Conservation (phyloP, 2,113 vertebrate species). For the Peucedramus taeniatus region DNA sequence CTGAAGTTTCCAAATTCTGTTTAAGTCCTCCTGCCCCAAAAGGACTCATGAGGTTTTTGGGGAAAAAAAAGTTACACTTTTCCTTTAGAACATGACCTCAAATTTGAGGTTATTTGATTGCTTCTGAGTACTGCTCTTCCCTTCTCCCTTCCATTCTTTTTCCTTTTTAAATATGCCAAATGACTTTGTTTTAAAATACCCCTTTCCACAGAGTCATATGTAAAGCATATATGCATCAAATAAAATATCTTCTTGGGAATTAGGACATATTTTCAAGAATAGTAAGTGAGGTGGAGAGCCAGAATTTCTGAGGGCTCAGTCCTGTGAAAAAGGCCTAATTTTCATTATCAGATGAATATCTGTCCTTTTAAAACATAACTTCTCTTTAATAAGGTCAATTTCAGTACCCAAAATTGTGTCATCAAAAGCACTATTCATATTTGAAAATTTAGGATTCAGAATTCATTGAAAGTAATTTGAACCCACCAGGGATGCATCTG, state of each 20-base stretch:
- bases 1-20: not conserved
- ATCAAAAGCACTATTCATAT: conserved; percentile 10
- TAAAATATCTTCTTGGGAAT: not conserved
- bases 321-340: not conserved
- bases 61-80: not conserved
- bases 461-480: conserved; percentile 26
- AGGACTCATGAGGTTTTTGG: not conserved
- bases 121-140: not conserved
- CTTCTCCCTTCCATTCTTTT: not conserved
- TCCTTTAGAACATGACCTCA: not conserved
- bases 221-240: conserved; percentile 15
- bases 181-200: conserved; percentile 33
- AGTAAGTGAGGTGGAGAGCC: not conserved
- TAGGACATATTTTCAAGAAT: not conserved
- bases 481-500: not conserved
- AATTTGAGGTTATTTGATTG: not conserved
- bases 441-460: not conserved
- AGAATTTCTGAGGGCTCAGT: not conserved
- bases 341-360: conserved; percentile 10
- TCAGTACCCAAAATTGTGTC: not conserved
- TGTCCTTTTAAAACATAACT: conserved; percentile 10
- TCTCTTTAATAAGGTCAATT: not conserved
- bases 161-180: not conserved
- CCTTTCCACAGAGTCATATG: not conserved
- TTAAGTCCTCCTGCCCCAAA: not conserved